Percentiles rank a stretch among this genome's conserved stretches.
Evolutionary conservation across 1,140 invertebrate species (phyloP).

Genomic region (Zelostemma sp.): DNA sequence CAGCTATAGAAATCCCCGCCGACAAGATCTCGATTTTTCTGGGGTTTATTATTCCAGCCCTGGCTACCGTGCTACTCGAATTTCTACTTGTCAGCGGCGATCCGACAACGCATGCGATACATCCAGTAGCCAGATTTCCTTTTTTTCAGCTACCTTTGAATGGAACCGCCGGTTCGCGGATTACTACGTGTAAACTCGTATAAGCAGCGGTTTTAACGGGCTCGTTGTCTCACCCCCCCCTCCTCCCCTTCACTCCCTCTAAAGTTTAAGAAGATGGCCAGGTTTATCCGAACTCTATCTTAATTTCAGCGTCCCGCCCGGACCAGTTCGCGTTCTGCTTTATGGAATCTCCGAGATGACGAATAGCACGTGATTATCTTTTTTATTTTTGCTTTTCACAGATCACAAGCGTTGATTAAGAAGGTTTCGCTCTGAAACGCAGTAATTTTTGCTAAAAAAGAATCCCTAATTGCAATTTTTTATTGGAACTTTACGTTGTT

Average conservation of each 20-base stretch:
- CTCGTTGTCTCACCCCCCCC: conserved; percentile 32
- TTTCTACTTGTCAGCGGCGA: conserved; percentile 39
- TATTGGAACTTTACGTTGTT: too few species aligned
- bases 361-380: conserved; percentile 59
- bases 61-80: conserved; percentile 25
- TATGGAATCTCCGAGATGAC: conserved; percentile 55
- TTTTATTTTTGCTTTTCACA: conserved; percentile 43
- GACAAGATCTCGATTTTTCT: conserved; percentile 14
- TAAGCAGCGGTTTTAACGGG: conserved; percentile 27
- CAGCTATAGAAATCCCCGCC: conserved; percentile 7
- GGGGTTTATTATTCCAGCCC: conserved; percentile 3
- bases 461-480: too few species aligned
- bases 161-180: conserved; percentile 44
- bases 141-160: conserved; percentile 54
- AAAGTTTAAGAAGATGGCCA: conserved; percentile 45
- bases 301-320: conserved; percentile 53
- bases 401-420: too few species aligned
- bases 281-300: conserved; percentile 66
- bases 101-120: conserved; percentile 35
- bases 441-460: too few species aligned
- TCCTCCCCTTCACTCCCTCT: conserved; percentile 22
- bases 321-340: conserved; percentile 52
- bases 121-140: conserved; percentile 38
- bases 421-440: too few species aligned
- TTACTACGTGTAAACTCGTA: conserved; percentile 45